These are phyloP conservation scores for Podocnemis expansa DNA, from an alignment of 2,113 vertebrate species.

Conservation along the genomic window DNA sequence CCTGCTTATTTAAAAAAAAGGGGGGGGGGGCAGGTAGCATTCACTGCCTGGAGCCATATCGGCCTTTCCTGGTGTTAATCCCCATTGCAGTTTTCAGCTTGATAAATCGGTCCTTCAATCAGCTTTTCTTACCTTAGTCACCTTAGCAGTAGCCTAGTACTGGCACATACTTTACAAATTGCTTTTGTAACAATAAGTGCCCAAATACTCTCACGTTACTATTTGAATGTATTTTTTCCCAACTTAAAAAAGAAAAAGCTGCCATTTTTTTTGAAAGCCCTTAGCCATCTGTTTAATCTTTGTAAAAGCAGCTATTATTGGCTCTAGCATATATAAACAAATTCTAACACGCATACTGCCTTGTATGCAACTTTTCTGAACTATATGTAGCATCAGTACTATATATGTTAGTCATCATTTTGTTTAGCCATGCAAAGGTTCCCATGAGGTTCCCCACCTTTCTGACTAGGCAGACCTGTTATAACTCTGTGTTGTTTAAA, in stretches of 20 bases:
- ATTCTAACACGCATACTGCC: not conserved
- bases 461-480: not conserved
- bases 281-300: not conserved
- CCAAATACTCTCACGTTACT: not conserved
- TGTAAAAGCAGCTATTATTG: not conserved
- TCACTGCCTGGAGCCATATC: not conserved
- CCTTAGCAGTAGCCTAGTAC: not conserved
- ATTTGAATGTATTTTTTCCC: no score
- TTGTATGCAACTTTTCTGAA: not conserved
- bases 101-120: not conserved
- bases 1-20: accelerated
- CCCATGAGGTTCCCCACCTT: not conserved
- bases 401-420: not conserved
- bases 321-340: not conserved
- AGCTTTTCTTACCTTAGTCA: not conserved
- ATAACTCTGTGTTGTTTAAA: not conserved
- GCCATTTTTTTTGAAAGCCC: not conserved
- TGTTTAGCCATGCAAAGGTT: not conserved
- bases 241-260: not conserved
- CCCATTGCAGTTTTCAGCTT: not conserved
- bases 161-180: not conserved
- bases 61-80: not conserved
- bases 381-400: not conserved
- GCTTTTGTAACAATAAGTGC: not conserved
- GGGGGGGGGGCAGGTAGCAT: not conserved